Conservation (phyloP, 2,797 vertebrate genomes). For the Aeoliscus strigatus region DNA sequence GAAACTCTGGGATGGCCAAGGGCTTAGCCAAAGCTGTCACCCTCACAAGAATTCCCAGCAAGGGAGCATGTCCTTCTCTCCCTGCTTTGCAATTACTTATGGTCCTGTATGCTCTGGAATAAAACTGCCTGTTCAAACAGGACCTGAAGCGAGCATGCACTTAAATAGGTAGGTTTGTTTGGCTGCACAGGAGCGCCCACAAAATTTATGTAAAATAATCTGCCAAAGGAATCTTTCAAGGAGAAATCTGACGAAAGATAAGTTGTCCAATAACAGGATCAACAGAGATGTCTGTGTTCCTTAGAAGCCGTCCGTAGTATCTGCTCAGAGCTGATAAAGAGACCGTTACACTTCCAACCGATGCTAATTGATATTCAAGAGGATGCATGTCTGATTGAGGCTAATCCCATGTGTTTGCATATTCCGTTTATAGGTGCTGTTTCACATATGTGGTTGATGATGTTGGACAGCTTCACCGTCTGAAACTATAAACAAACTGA, state of each 20-base stretch:
- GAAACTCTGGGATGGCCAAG: too few species aligned
- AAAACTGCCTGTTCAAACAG: not conserved
- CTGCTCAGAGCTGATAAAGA: slow-evolving; percentile 45
- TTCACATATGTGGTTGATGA: slow-evolving; percentile 23
- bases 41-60: too few species aligned
- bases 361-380: slow-evolving; percentile 58
- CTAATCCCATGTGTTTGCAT: slow-evolving; percentile 53
- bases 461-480: too few species aligned
- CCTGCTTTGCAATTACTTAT: not conserved
- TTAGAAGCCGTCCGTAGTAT: slow-evolving; percentile 36
- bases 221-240: slow-evolving; percentile 14
- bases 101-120: not conserved
- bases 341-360: slow-evolving; percentile 20
- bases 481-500: slow-evolving; percentile 23
- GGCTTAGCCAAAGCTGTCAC: too few species aligned
- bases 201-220: slow-evolving; percentile 9
- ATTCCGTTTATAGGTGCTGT: slow-evolving; percentile 41
- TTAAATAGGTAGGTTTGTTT: slow-evolving; percentile 14
- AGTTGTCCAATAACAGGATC: slow-evolving; percentile 23
- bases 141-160: slow-evolving; percentile 1
- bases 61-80: too few species aligned
- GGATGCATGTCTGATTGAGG: slow-evolving; percentile 48
- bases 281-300: slow-evolving; percentile 22
- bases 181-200: not conserved
- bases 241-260: slow-evolving; percentile 22